Evolutionary conservation across 1,140 invertebrate species (phyloP).

Genomic region (Sminthurides bifidus): DNA sequence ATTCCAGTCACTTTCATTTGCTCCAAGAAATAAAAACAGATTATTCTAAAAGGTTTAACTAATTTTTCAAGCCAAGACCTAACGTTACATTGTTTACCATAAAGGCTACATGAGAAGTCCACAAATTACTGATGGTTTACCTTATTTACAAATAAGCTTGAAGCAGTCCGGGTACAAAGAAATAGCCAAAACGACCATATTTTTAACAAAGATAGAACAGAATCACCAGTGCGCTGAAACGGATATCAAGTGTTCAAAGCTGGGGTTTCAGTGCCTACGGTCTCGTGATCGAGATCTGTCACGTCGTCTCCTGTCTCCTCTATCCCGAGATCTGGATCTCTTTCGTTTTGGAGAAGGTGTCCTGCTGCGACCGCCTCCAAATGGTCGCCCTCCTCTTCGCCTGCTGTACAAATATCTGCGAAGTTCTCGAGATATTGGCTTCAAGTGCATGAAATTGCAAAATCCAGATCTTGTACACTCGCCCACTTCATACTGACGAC

Average conservation of each 20-base stretch:
- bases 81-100: too few relatives aligned
- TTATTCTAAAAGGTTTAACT: too few relatives aligned
- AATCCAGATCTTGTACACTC: conserved; percentile 96
- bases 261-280: conserved; percentile 6
- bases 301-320: conserved; percentile 19
- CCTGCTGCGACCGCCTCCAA: conserved; percentile 12
- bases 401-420: conserved; percentile 63
- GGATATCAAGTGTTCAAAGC: not conserved
- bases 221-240: not conserved
- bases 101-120: too few relatives aligned
- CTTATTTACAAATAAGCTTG: too few relatives aligned
- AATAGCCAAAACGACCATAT: not conserved
- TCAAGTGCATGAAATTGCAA: conserved; percentile 99
- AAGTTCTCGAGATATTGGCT: conserved; percentile 88
- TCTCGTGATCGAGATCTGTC: conserved; percentile 28
- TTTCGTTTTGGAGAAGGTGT: conserved; percentile 9
- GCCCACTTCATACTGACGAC: conserved; percentile 97
- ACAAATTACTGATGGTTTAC: too few relatives aligned
- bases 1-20: not conserved
- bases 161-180: not conserved
- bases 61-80: too few relatives aligned
- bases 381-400: conserved; percentile 32
- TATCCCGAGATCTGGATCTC: conserved; percentile 15
- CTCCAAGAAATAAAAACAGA: too few relatives aligned
- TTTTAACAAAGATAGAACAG: too few relatives aligned